Evolutionary conservation across 1,140 invertebrate genomes (phyloP), one percentile per base, ranked within the genome.

Genomic region (Drosophila kurseongensis): DNA sequence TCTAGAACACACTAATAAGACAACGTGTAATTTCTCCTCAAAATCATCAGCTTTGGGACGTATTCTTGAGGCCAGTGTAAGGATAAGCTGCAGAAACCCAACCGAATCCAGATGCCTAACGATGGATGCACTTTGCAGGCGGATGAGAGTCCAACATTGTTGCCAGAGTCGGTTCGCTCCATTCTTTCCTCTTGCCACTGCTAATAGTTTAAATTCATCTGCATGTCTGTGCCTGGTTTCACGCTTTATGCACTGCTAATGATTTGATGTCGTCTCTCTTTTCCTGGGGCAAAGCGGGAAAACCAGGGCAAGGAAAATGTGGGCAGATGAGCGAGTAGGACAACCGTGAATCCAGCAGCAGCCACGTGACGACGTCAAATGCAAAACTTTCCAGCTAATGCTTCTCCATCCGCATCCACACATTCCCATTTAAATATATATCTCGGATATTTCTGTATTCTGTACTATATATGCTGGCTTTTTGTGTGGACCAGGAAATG

Each of bases 121-220:
- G 51, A 71, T 71, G 65, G 66, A 71, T 71, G 42, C 66, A 71
- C 67, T 66, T 71, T 69, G 61, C 36, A 65, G 44, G 14, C 27
- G 57, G 58, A 66, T 66, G 38, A 52, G 61, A 66, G 61, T 52
- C 61, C 61, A 42, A 68, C 65, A 66, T 50, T 66, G 67, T 51
- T 62, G 18, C 51, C 51, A 38, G 35, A 52, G 42, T n/a, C 42
- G 18, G 42, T 44, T 62, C 50, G 29, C 65, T 54, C 27, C 14
- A 16, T 58, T 45, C 41, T 32, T 75, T 71, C n/a, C 40, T 42
- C 61, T 51, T 47, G 32, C 76, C 36, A 40, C 40, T 63, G 58
- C 74, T 85, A 85, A 86, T 85, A 85, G 82, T 86, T 85, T 81
- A 85, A 85, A 85, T 85, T 81, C 81, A 85, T 85, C 75, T 78